A percentile compares a stretch with the other conserved stretches of the same genome.
Evolutionary conservation across 2,888 invertebrate species (phyloP).

Genomic region (Achlya flavicornis): DNA sequence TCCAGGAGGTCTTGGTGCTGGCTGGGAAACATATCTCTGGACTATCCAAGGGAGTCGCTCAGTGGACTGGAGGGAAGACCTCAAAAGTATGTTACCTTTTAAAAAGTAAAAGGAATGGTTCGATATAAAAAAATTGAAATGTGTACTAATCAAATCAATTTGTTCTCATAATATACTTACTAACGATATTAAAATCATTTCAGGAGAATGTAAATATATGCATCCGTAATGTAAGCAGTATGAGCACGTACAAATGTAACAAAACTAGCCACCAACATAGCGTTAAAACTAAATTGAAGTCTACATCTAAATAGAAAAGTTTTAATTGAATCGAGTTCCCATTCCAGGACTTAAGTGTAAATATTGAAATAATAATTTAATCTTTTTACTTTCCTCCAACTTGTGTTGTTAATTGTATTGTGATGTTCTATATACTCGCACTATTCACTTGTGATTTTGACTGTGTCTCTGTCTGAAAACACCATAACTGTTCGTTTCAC

Average conservation of each 20-base stretch:
- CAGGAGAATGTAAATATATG: slow-evolving; percentile 19
- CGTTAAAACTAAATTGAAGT: slow-evolving; percentile 16
- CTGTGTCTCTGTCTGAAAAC: slow-evolving; percentile 66
- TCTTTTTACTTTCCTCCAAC: slow-evolving; percentile 40
- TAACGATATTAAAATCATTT: slow-evolving; percentile 4
- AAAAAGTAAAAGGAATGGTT: background rate
- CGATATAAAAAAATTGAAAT: too few relatives aligned
- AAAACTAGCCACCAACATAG: background rate
- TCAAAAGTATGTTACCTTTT: slow-evolving; percentile 55
- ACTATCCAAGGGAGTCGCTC: slow-evolving; percentile 94
- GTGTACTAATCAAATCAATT: too few relatives aligned
- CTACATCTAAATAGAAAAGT: slow-evolving; percentile 17
- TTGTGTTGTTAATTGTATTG: slow-evolving; percentile 79
- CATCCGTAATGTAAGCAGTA: slow-evolving; percentile 3
- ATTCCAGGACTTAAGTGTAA: slow-evolving; percentile 4
- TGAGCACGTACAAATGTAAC: background rate
- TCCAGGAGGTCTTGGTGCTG: slow-evolving; percentile 92
- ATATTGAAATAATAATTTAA: slow-evolving; percentile 25
- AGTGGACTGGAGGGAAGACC: slow-evolving; percentile 92
- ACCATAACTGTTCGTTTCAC: slow-evolving; percentile 34
- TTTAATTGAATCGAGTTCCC: slow-evolving; percentile 12
- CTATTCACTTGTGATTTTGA: slow-evolving; percentile 56
- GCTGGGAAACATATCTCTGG: slow-evolving; percentile 94
- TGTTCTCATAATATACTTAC: background rate
- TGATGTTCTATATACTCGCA: slow-evolving; percentile 51